These are phyloP conservation scores for Macrotrachela quadricornifera DNA, from an alignment of 1,140 invertebrate species.

Conservation along the genomic window DNA sequence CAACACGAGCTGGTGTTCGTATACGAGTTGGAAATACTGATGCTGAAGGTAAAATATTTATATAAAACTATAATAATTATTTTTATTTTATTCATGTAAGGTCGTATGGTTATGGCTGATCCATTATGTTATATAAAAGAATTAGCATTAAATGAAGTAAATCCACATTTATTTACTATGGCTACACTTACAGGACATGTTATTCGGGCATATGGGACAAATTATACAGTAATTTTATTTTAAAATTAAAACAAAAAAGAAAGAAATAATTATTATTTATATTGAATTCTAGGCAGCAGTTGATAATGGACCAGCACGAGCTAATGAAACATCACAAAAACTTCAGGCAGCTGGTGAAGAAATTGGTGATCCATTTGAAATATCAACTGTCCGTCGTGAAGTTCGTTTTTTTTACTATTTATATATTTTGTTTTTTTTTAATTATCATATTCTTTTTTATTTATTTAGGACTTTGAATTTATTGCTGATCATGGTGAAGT, in stretches of 20 bases:
- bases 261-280: slow-evolving; percentile 1
- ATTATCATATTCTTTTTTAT: neutral
- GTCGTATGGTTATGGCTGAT: slow-evolving; percentile 22
- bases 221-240: slow-evolving; percentile 43
- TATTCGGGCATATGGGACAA: slow-evolving; percentile 45
- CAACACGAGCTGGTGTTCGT: neutral
- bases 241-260: too few relatives aligned
- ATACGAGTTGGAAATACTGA: slow-evolving; percentile 8
- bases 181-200: slow-evolving; percentile 81
- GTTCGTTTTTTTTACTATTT: slow-evolving; percentile 13
- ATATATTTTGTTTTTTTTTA: neutral
- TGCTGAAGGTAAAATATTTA: neutral
- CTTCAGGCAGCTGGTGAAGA: slow-evolving; percentile 49
- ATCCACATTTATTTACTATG: slow-evolving; percentile 72
- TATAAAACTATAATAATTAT: too few relatives aligned
- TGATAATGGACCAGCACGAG: slow-evolving; percentile 67
- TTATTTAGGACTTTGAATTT: slow-evolving; percentile 48
- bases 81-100: slow-evolving; percentile 18
- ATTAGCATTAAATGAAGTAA: slow-evolving; percentile 18
- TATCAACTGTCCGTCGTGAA: slow-evolving; percentile 54
- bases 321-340: slow-evolving; percentile 30
- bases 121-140: slow-evolving; percentile 3
- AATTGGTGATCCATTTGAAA: slow-evolving; percentile 69
- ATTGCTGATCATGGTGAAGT: slow-evolving; percentile 52
- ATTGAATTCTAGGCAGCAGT: slow-evolving; percentile 40